Base-by-base conservation (phyloP, 2,113 vertebrate genomes). In the Aix galericulata region DNA sequence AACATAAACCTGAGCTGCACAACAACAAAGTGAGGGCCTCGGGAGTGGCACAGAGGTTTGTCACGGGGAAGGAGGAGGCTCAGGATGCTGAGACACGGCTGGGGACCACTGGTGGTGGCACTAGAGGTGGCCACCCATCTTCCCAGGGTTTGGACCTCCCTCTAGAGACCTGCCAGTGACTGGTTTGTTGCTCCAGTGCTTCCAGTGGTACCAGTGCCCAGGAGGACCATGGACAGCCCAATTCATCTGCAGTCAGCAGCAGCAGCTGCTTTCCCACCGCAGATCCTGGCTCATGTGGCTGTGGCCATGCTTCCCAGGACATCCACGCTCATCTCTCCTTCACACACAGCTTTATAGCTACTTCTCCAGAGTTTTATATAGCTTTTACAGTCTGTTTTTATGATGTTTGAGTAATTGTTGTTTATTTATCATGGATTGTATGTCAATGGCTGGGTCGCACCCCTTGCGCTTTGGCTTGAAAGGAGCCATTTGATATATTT, bases 361-460 rank as follows among this genome's bases (percentile, higher is more conserved):
- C 91, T 93, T 80, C 73, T 29, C 84, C 4, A 18, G 58, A 85
- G 85, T 74, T 94, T 89, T 86, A 89, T 92, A 72, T 81, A 86
- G 93, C 87, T 88, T 90, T 86, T 84, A 74, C 73, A 55, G 89
- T 20, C 91, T 69, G 74, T 8, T 93, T 86, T 88, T 93, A 93
- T 75, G 79, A 74, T 48, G 63, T n/a, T 88, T 69, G 87, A 95
- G 82, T 95, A 95, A 95, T 94, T 95, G 81, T 66, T 94, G 89
- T 93, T 95, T 97, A 92, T 95, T 95, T 95, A 88, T 90, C 80
- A 27, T 23, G 79, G 91, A 82, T 27, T 71, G 63, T 38, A n/a
- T 90, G 85, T 90, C 82, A 81, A 88, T 31, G 81, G 86, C 86
- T 91, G 92, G 93, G 94, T 96, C 88, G 85, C 93, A 91, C 89